These are phyloP conservation scores for Panulirus ornatus DNA, from an alignment of 1,140 invertebrate genomes.

Conservation along the genomic window DNA sequence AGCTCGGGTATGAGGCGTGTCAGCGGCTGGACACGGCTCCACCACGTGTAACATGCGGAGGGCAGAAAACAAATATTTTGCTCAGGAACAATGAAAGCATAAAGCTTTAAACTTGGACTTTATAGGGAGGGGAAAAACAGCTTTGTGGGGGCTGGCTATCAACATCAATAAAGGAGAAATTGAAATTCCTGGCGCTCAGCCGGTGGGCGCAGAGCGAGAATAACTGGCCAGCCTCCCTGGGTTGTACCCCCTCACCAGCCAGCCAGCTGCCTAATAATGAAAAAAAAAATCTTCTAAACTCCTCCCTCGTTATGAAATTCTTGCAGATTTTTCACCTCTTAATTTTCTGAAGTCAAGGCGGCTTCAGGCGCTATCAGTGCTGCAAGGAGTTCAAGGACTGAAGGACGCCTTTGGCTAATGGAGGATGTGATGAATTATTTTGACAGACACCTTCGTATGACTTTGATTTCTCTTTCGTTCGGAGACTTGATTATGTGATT, in stretches of 20 bases:
- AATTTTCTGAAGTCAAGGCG: background rate
- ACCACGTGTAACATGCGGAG: too few relatives aligned
- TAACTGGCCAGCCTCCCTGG: background rate
- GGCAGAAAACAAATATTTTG: too few relatives aligned
- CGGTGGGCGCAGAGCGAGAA: background rate
- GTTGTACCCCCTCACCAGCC: background rate
- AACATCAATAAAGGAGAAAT: constrained; percentile 22
- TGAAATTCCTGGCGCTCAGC: background rate
- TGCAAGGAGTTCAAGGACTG: too few relatives aligned
- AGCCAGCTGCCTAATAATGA: background rate
- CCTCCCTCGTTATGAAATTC: constrained; percentile 27
- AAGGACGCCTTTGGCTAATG: too few relatives aligned
- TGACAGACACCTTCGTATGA: too few relatives aligned
- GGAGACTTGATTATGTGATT: too few relatives aligned
- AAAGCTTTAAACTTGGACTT: background rate
- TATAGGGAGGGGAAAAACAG: background rate
- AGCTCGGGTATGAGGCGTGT: too few relatives aligned
- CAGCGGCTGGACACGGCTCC: too few relatives aligned
- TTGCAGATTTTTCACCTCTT: constrained; percentile 12
- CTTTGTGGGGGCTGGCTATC: background rate
- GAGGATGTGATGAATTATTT: too few relatives aligned
- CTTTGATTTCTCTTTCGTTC: too few relatives aligned
- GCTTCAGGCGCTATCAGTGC: constrained; percentile 10
- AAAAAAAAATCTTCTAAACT: constrained; percentile 15
- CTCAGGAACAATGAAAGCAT: too few relatives aligned